These are phyloP conservation scores for Diacarnus erythraeanus DNA, from an alignment of 37 sponge, comb jelly and placozoan species.

Conservation along the genomic window DNA sequence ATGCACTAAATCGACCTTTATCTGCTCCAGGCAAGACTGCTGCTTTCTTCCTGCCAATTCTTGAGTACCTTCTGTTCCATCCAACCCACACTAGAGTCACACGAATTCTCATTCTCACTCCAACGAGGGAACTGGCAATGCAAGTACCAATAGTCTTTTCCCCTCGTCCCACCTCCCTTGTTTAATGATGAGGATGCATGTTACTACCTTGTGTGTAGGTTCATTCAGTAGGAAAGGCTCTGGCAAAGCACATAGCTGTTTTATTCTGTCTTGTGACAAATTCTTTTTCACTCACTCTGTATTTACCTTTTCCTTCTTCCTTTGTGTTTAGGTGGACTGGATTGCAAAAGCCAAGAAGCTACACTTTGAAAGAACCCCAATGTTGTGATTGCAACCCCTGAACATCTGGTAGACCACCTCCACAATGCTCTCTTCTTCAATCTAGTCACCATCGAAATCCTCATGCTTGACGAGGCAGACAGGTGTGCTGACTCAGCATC, in stretches of 20 bases:
- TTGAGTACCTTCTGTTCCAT: constrained; percentile 91
- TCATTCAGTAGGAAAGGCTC: constrained; percentile 74
- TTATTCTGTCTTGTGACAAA: constrained; percentile 76
- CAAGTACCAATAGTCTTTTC: constrained; percentile 53
- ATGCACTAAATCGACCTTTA: too few relatives aligned
- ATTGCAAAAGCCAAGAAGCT: constrained; percentile 87
- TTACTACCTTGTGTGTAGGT: constrained; percentile 35
- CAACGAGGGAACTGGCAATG: constrained; percentile 96
- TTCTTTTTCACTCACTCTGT: background rate
- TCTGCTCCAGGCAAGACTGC: constrained; percentile 92
- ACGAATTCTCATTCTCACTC: constrained; percentile 89
- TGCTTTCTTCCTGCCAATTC: constrained; percentile 93
- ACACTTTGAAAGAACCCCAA: constrained; percentile 85
- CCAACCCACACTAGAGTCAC: constrained; percentile 55
- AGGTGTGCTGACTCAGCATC: constrained; percentile 50
- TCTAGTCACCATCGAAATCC: constrained; percentile 87
- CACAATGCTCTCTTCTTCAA: constrained; percentile 97
- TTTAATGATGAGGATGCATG: background rate
- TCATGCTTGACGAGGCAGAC: constrained; percentile 98
- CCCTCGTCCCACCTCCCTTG: background rate
- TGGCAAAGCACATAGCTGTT: constrained; percentile 69
- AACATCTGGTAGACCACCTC: constrained; percentile 92
- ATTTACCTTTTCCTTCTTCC: background rate
- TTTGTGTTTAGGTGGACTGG: constrained; percentile 91
- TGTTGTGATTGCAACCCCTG: constrained; percentile 95